phyloP scores from a whole-genome alignment of 2,113 vertebrate species.

The Pelusios castaneus region DNA sequence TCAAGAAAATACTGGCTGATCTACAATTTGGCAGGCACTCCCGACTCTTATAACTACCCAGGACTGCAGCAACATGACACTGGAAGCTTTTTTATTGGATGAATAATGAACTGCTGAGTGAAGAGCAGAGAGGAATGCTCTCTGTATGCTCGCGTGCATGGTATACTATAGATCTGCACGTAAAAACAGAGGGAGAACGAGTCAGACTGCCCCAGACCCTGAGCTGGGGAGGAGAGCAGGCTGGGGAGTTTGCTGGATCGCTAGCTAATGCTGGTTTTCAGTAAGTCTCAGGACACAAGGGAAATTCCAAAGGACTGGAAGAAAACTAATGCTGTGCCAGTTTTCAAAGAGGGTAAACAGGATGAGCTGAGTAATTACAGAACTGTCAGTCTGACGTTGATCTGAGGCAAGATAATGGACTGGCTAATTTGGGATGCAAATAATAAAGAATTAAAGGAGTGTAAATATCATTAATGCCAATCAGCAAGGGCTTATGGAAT shows the following conservation, averaged over 20 bases:
- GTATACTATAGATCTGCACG: too few species aligned
- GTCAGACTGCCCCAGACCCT: background rate
- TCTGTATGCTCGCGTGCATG: background rate
- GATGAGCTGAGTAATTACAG: background rate
- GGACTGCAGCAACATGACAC: slow-evolving; percentile 36
- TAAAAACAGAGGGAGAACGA: background rate
- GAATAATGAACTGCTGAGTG: slow-evolving; percentile 29
- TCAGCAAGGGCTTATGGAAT: background rate
- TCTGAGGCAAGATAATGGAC: background rate
- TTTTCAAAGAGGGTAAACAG: background rate
- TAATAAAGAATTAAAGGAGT: background rate
- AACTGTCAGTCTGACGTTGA: background rate
- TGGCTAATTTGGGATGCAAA: background rate
- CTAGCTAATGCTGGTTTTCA: background rate
- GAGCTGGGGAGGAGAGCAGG: background rate
- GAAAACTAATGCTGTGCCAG: background rate
- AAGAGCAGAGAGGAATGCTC: background rate
- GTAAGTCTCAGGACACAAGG: background rate
- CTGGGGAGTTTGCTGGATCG: background rate
- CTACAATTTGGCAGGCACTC: slow-evolving; percentile 50
- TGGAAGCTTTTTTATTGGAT: slow-evolving; percentile 28
- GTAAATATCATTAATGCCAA: background rate
- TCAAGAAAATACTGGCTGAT: slow-evolving; percentile 53
- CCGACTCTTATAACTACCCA: slow-evolving; percentile 30
- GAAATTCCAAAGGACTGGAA: background rate